phyloP scores from a whole-genome alignment of 2,888 invertebrate genomes.

The Rhabditophanes sp. region DNA sequence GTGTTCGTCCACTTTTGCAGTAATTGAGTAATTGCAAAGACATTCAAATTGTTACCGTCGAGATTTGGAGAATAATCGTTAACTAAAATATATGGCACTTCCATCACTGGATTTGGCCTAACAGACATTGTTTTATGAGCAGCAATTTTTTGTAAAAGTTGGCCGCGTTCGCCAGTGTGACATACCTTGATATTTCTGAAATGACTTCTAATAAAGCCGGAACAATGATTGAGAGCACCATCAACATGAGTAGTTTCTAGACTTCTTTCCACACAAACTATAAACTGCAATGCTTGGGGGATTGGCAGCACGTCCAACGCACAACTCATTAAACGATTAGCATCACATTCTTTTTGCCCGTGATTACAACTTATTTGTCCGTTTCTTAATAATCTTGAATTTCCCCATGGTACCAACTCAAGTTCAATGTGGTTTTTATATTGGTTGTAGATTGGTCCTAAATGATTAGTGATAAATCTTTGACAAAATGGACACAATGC shows the following conservation, averaged over 20 bases:
- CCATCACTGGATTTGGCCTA: slow-evolving; percentile 34
- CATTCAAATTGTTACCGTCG: slow-evolving; percentile 36
- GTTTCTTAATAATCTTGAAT: slow-evolving; percentile 31
- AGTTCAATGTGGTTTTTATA: slow-evolving; percentile 31
- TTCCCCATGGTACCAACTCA: slow-evolving; percentile 41
- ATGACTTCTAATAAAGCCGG: slow-evolving; percentile 30
- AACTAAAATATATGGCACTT: slow-evolving; percentile 41
- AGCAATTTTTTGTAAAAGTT: slow-evolving; percentile 36
- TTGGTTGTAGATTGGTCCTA: slow-evolving; percentile 31
- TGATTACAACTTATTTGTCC: slow-evolving; percentile 42
- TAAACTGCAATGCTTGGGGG: slow-evolving; percentile 30
- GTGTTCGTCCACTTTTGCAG: slow-evolving; percentile 35
- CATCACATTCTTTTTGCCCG: slow-evolving; percentile 41
- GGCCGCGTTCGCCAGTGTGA: slow-evolving; percentile 31
- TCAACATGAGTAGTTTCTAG: slow-evolving; percentile 21
- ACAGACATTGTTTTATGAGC: slow-evolving; percentile 36
- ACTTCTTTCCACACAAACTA: slow-evolving; percentile 26
- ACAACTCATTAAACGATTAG: slow-evolving; percentile 38
- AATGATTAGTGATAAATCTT: slow-evolving; percentile 38
- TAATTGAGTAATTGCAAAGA: slow-evolving; percentile 30
- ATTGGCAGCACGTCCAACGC: slow-evolving; percentile 33
- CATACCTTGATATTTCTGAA: slow-evolving; percentile 37
- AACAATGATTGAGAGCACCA: slow-evolving; percentile 28
- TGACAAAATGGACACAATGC: slow-evolving; percentile 42
- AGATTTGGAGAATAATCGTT: slow-evolving; percentile 40